phyloP scores from a whole-genome alignment of 2,888 invertebrate species.

The Hydrotaea diabolus region DNA sequence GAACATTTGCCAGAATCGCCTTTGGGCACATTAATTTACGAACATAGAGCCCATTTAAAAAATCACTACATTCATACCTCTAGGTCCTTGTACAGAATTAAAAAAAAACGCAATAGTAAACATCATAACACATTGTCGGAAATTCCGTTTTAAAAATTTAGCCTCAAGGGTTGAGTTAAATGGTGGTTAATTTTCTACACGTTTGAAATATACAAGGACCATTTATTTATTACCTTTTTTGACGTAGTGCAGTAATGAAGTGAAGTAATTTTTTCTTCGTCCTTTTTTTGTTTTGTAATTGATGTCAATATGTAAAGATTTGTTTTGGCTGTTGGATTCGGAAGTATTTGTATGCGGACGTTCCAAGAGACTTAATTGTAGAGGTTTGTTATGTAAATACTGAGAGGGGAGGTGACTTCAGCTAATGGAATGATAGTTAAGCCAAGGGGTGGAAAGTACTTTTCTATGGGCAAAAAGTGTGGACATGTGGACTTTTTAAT shows the following conservation, averaged over 20 bases:
- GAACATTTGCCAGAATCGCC: constrained; percentile 1
- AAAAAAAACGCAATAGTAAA: constrained; percentile 24
- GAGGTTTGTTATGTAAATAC: background rate
- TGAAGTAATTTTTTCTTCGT: constrained; percentile 4
- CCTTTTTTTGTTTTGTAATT: constrained; percentile 39
- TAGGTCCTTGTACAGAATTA: background rate
- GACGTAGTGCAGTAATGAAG: constrained; percentile 45
- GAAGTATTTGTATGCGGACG: background rate
- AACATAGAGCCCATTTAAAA: constrained; percentile 8
- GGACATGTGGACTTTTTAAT: constrained; percentile 4
- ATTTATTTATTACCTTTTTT: constrained; percentile 51
- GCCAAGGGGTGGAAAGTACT: too few species aligned
- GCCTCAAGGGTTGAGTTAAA: constrained; percentile 55
- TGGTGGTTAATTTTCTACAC: constrained; percentile 53
- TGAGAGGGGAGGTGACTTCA: too few species aligned
- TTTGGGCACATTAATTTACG: constrained; percentile 4
- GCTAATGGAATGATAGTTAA: too few species aligned
- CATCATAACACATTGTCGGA: constrained; percentile 42
- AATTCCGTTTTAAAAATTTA: constrained; percentile 14
- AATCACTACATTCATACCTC: background rate
- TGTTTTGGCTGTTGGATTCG: constrained; percentile 10
- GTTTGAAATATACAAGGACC: background rate
- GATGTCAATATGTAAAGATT: constrained; percentile 56
- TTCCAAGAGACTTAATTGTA: background rate
- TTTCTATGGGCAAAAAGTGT: background rate